Base-by-base conservation (phyloP, 2,888 invertebrate genomes). In the Sphaerophoria taeniata region DNA sequence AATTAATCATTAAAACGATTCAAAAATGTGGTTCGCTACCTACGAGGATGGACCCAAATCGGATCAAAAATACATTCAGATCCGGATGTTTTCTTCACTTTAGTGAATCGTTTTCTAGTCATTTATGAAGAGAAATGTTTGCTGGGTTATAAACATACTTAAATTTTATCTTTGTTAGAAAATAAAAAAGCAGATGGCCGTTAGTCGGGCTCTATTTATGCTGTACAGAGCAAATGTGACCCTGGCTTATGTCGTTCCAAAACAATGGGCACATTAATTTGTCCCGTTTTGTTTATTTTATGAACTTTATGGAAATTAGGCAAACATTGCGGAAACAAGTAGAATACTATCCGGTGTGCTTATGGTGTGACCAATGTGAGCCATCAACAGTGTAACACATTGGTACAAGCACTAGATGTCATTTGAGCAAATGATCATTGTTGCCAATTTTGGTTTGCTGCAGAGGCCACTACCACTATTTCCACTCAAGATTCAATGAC, bases 211-310 rank as follows among this genome's bases (percentile, higher is more conserved):
- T 36, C 58, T 39, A 39, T 16, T 39, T 58, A 39, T 36, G 5
- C 24, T 24, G 24, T 11, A 5, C 11, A 34, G 34, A 14, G 12
- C 11, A 24, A 65, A 33, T 53, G 31, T 53, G 53, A n/a, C 34
- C 39, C 39, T 67, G 67, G 39, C n/a, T 43, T 69, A n/a, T 11
- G 63, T 69, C 63, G 72, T 75, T 77, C 63, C 60, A 53, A 76
- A 49, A 85, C 85, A 85, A 85, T 85, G 73, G 73, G 47, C 63
- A 69, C 81, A 77, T 85, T 77, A 81, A 81, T 80, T 84, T 80
- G 84, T 76, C 80, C 71, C 31, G 75, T 71, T 36, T 34, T 45
- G 16, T 51, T 33, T 34, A 61, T 51, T 56, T 75, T 14, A 43
- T 39, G 70, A 63, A 71, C 33, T 60, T 51, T 85, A 81, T 81